Evolutionary conservation across 2,797 vertebrate species (phyloP), one percentile per base, ranked within the genome.

Genomic region (Pyrocephalus nanus): DNA sequence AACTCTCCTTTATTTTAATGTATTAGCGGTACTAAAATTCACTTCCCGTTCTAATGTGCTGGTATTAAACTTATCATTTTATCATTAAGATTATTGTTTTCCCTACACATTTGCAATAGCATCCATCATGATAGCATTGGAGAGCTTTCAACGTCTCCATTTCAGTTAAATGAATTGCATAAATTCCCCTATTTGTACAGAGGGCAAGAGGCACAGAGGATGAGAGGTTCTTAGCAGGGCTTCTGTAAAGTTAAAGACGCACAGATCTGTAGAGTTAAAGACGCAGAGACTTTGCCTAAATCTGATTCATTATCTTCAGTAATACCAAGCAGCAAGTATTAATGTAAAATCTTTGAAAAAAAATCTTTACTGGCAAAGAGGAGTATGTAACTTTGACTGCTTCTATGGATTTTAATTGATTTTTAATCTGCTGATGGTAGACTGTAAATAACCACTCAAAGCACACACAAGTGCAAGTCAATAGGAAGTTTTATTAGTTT

Each of bases 381-480:
- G 77, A 97, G 87, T 81, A 93, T 74, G 93, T 93, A 97, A 89
- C 80, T 94, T 97, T 74, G 64, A 53, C 80, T 93, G 76, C 74
- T 96, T 91, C 86, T 96, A 97, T 93, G 85, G 95, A 96, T 97
- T 96, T 97, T 97, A 97, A 97, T 96, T 97, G 97, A 98, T 97
- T 98, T 97, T 98, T 97, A 98, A 98, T 98, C 95, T 96, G 91
- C 91, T 51, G 54, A 95, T 69, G 81, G 90, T 95, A 93, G 96
- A 85, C 95, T 95, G 73, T 96, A 98, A 98, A 97, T 97, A 95
- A 71, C 47, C n/a, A 61, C 94, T 97, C 93, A 96, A 96, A 97
- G 89, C 78, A 97, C 85, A 96, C 67, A 90, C 8, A 38, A 97
- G 71, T 75, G 62, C 57, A 86, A 97, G 96, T 97, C 95, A 91